Conservation (phyloP, 2,888 invertebrate species). For the Tribolium freemani region DNA sequence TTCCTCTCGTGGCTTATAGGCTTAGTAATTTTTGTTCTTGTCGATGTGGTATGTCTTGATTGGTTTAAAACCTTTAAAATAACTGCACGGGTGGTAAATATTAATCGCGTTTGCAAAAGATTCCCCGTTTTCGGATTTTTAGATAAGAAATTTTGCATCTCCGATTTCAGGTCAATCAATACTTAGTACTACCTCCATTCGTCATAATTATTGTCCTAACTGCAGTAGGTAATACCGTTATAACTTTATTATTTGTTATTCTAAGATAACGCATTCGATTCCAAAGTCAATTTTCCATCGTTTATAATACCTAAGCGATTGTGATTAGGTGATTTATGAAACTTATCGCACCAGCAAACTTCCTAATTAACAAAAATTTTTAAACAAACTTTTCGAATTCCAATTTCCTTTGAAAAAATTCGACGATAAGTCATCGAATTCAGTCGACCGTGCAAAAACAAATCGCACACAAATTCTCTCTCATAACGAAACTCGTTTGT, state of each 20-base stretch:
- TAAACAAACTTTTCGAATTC: not conserved
- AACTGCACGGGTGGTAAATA: too few relatives aligned
- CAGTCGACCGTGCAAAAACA: not conserved
- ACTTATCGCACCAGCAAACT: not conserved
- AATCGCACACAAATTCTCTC: conserved; percentile 34
- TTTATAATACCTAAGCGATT: not conserved
- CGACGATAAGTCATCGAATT: not conserved
- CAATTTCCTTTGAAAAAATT: not conserved
- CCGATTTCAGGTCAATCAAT: not conserved
- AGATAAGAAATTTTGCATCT: not conserved
- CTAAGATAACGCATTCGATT: not conserved
- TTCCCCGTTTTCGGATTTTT: not conserved
- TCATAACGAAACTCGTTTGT: conserved; percentile 56
- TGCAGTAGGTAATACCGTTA: not conserved
- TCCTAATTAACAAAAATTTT: not conserved
- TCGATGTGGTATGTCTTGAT: too few relatives aligned
- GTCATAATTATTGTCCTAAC: not conserved
- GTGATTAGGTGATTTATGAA: not conserved
- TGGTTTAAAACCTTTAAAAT: too few relatives aligned
- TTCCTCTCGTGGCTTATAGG: too few relatives aligned
- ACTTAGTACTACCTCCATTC: not conserved
- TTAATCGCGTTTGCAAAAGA: too few relatives aligned
- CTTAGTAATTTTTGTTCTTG: too few relatives aligned
- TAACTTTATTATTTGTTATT: not conserved
- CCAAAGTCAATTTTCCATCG: not conserved